Conservation (phyloP, 2,113 vertebrate species). For the Saguinus midas region DNA sequence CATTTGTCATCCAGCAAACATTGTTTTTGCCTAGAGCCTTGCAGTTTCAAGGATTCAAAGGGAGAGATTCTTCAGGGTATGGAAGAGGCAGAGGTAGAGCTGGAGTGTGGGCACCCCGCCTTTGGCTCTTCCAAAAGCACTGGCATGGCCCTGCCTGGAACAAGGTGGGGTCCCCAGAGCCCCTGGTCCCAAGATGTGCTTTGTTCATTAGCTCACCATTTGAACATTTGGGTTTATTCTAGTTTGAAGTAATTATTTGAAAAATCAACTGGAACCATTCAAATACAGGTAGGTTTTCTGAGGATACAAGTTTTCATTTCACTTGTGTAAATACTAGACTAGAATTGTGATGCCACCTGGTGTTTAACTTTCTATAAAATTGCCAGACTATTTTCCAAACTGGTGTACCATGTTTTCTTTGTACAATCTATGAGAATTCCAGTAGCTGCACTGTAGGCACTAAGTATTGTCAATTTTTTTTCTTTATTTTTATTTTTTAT, state of each 20-base stretch:
- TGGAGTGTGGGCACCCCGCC: too few relatives aligned
- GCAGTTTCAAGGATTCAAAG: too few relatives aligned
- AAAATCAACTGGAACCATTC: not conserved
- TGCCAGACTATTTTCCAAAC: not conserved
- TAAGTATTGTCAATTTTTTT: too few relatives aligned
- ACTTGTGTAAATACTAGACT: not conserved
- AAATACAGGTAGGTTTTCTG: not conserved
- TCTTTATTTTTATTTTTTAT: too few relatives aligned
- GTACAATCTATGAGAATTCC: not conserved
- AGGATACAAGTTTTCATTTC: not conserved
- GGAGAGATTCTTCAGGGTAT: too few relatives aligned
- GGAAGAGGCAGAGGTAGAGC: too few relatives aligned
- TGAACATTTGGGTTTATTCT: not conserved
- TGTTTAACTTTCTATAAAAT: not conserved
- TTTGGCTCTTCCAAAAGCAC: too few relatives aligned
- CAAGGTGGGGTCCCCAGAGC: too few relatives aligned
- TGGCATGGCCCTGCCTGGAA: too few relatives aligned
- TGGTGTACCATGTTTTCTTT: not conserved
- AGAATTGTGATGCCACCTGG: not conserved
- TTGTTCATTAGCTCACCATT: not conserved
- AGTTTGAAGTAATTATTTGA: not conserved
- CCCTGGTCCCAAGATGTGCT: too few relatives aligned
- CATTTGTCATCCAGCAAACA: too few relatives aligned
- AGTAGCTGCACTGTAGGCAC: not conserved
- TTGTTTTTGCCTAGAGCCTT: too few relatives aligned